Conservation (phyloP, 2,113 vertebrate genomes). For the Elaphurus davidianus region DNA sequence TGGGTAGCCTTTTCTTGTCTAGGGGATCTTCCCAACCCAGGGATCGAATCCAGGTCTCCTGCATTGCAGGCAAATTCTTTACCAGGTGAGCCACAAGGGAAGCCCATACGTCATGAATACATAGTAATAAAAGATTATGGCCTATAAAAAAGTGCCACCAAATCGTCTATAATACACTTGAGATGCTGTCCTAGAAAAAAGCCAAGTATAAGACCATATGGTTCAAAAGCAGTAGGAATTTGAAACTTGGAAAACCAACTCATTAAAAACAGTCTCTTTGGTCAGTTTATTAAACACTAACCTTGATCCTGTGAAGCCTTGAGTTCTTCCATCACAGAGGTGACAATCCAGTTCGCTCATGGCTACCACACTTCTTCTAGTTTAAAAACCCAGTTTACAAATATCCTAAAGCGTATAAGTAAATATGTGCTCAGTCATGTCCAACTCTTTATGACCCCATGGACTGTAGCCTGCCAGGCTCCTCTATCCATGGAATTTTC, state of each 20-base stretch:
- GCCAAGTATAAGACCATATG: background rate
- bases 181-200: background rate
- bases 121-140: background rate
- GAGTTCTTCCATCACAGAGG: background rate
- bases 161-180: background rate
- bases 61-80: background rate
- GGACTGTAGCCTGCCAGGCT: background rate
- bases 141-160: background rate
- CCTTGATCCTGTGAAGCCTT: background rate
- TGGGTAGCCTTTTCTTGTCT: background rate
- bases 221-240: background rate
- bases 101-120: accelerated
- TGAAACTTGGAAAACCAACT: background rate
- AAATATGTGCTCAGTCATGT: background rate
- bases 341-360: background rate
- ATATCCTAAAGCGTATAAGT: background rate
- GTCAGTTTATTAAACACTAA: background rate
- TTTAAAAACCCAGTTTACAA: background rate
- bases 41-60: background rate
- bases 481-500: background rate
- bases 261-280: background rate
- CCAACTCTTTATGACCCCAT: background rate
- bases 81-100: background rate
- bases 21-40: background rate
- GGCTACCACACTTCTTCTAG: background rate